Evolutionary conservation across 2,888 invertebrate species (phyloP).

Genomic region (Baccha elongata): DNA sequence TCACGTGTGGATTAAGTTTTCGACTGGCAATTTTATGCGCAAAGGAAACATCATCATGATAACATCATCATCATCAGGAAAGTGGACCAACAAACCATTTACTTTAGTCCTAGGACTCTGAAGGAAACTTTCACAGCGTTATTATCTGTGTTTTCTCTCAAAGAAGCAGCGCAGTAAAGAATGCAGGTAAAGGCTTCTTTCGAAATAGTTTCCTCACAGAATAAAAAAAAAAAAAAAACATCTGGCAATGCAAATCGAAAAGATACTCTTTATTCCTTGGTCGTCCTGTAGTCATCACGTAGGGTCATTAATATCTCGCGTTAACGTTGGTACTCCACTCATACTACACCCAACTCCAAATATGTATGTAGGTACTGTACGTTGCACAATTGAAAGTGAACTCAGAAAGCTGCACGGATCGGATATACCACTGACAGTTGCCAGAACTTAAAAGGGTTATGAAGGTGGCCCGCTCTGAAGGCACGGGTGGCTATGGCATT

Average conservation of each 20-base stretch:
- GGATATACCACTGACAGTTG: conserved; percentile 17
- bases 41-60: conserved; percentile 64
- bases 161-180: conserved; percentile 26
- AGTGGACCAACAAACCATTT: conserved; percentile 39
- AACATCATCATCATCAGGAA: conserved; percentile 55
- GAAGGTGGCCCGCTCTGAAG: not conserved
- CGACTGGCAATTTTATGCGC: conserved; percentile 70
- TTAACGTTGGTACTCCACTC: conserved; percentile 30
- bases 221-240: conserved; percentile 29
- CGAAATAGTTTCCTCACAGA: conserved; percentile 3
- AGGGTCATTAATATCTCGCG: conserved; percentile 71
- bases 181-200: conserved; percentile 59
- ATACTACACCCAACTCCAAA: not conserved
- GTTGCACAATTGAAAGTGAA: conserved; percentile 51
- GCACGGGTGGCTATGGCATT: conserved; percentile 70
- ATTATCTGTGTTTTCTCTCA: conserved; percentile 52
- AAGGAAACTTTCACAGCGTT: conserved; percentile 25
- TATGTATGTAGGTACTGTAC: no score
- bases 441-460: conserved; percentile 51
- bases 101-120: not conserved
- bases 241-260: conserved; percentile 70
- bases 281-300: conserved; percentile 61
- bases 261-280: conserved; percentile 18
- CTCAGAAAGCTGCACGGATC: conserved; percentile 10
- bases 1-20: conserved; percentile 73